Base-by-base conservation (phyloP, 2,797 vertebrate species). In the Esox lucius region DNA sequence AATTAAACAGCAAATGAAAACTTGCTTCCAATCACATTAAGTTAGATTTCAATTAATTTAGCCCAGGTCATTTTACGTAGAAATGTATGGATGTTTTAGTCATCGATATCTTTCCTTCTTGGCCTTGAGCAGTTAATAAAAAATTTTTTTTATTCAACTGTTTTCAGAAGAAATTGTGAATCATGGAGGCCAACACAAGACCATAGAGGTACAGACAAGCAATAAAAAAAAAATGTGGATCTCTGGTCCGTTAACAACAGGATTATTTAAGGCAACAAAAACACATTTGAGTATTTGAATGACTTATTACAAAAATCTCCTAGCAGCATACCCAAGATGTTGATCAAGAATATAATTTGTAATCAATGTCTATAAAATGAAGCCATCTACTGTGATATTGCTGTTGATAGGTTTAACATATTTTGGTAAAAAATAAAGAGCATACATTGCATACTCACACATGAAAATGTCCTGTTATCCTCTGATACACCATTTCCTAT, bases 281-380 rank as follows among this genome's bases (percentile, higher is more conserved):
- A 75, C 51, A 76, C 61, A 82, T 31, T 28, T 75, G 39, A 53
- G 35, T 15, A 84, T 78, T 76, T 75, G 56, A 59, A 59, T 70
- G 28, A 71, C 42, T 70, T 46, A 68, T 65, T 15, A 61, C 46
- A 56, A 16, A 75, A 81, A 49, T 74, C 31, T 75, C 51, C 19
- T 12, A 42, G 67, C 71, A 79, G 64, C 83, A 88, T 82, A 86
- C 80, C 12, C 68, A 73, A 70, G 19, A 65, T 62, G 73, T 42
- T n/a, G 9, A 39, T 62, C 59, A n/a, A 62, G 9, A 64, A 64
- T 64, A 19, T 64, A 11, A n/a, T 33, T 65, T 65, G 8, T 33
- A 16, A 33, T 46, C 3, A 2, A 64, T 24, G 19, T 22, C 15
- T 48, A 16, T 56, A 17, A 2, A 77, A 1, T 46, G 2, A 78